Conservation (phyloP, 2,888 invertebrate species). For the Stenichneumon culpator region DNA sequence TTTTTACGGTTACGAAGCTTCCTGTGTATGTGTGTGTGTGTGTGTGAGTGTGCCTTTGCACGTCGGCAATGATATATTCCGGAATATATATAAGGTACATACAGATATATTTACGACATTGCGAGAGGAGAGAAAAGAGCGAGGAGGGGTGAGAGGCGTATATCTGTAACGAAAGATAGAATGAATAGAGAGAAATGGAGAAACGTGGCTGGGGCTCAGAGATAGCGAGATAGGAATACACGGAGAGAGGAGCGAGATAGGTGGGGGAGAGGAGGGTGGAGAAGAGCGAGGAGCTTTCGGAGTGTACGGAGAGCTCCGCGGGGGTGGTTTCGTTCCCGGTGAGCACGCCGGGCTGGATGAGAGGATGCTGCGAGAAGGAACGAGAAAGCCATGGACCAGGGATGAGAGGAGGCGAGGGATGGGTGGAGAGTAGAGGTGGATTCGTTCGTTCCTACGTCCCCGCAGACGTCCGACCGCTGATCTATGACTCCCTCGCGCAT, state of each 20-base stretch:
- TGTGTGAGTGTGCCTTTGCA: constrained; percentile 25
- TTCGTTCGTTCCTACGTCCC: constrained; percentile 81
- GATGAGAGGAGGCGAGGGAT: constrained; percentile 55
- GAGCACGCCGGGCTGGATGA: constrained; percentile 67
- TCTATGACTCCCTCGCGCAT: constrained; percentile 85
- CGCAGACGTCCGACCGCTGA: constrained; percentile 84
- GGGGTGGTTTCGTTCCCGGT: constrained; percentile 66
- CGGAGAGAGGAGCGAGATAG: constrained; percentile 71
- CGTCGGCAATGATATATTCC: constrained; percentile 67
- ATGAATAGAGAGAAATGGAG: constrained; percentile 68
- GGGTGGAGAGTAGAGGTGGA: constrained; percentile 62
- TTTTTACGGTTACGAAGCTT: constrained; percentile 28
- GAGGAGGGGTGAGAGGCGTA: constrained; percentile 53
- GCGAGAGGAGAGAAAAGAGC: constrained; percentile 45
- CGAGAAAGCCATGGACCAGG: constrained; percentile 66
- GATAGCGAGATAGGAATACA: constrained; percentile 81
- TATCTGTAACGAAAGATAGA: constrained; percentile 68
- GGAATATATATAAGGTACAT: constrained; percentile 72
- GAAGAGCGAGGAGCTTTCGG: constrained; percentile 52
- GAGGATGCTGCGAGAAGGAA: constrained; percentile 79
- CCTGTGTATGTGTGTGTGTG: not conserved
- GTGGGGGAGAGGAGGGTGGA: constrained; percentile 69
- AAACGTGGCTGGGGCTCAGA: constrained; percentile 76
- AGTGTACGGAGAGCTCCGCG: constrained; percentile 50
- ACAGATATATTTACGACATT: constrained; percentile 69